phyloP scores from a whole-genome alignment of 2,797 vertebrate species.

The Melanotaenia boesemani region DNA sequence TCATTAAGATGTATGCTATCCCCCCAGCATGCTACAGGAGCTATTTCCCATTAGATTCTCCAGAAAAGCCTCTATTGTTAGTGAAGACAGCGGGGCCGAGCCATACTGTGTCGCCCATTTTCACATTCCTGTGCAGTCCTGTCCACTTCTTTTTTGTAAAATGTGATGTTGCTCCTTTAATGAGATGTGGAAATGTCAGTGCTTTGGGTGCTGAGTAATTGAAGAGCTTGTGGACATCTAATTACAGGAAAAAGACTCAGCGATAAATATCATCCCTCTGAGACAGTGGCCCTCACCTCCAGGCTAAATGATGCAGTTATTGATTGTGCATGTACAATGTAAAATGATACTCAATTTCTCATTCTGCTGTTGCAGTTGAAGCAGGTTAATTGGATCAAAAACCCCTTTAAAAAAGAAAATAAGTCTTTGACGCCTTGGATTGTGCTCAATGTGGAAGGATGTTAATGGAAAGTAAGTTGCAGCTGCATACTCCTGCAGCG shows the following conservation, averaged over 20 bases:
- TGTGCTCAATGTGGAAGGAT: conserved; percentile 23
- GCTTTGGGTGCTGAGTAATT: conserved; percentile 75
- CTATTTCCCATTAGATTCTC: conserved; percentile 19
- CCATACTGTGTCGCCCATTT: conserved; percentile 28
- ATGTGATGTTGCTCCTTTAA: conserved; percentile 62
- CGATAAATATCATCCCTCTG: conserved; percentile 63
- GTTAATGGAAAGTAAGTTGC: conserved; percentile 52
- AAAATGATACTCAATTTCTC: conserved; percentile 72
- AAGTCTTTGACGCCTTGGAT: conserved; percentile 32
- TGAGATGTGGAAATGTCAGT: conserved; percentile 77
- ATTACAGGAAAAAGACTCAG: conserved; percentile 77
- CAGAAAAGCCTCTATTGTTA: conserved; percentile 34
- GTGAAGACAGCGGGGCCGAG: conserved; percentile 20
- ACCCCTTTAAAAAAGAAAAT: conserved; percentile 37
- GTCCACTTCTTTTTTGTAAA: conserved; percentile 61
- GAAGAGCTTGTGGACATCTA: conserved; percentile 70
- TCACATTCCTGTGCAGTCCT: conserved; percentile 32
- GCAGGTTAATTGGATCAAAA: conserved; percentile 69
- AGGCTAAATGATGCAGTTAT: conserved; percentile 74
- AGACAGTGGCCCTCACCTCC: conserved; percentile 57
- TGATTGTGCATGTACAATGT: conserved; percentile 66
- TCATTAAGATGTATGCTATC: conserved; percentile 63
- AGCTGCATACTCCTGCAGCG: conserved; percentile 3
- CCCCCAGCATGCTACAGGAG: conserved; percentile 28
- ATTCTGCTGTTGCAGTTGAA: conserved; percentile 47